These are phyloP conservation scores for Pangasius djambal DNA, from an alignment of 2,797 vertebrate species.

Conservation along the genomic window DNA sequence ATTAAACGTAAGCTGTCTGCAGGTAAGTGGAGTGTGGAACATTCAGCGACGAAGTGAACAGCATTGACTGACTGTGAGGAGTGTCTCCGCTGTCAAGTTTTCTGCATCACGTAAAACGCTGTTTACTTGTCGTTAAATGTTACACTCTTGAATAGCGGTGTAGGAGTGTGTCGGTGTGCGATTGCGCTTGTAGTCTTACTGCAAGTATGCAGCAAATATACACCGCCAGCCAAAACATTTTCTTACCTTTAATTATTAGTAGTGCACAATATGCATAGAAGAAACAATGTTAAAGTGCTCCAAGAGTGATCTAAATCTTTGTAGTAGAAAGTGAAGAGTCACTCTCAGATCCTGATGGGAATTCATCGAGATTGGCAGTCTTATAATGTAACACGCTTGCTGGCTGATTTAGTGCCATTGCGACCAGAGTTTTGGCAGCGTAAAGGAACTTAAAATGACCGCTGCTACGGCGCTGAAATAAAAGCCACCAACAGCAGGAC, in stretches of 20 bases:
- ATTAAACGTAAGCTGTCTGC: constrained; percentile 5
- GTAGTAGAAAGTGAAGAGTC: not conserved
- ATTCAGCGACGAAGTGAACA: constrained; percentile 27
- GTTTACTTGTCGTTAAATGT: not conserved
- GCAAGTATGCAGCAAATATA: not conserved
- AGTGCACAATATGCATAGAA: not conserved
- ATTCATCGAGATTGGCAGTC: not conserved
- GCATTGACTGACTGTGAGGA: not conserved
- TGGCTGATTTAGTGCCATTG: no score
- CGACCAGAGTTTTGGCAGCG: not conserved
- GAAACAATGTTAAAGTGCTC: not conserved
- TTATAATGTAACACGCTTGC: not conserved
- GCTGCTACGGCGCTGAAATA: not conserved
- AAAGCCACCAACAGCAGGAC: not conserved
- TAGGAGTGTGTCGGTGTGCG: not conserved
- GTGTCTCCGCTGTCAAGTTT: not conserved
- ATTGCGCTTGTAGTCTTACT: not conserved
- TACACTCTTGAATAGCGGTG: not conserved
- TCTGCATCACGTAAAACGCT: no score
- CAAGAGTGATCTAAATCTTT: not conserved
- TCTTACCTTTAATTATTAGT: not conserved
- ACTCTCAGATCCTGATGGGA: not conserved
- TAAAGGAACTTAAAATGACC: not conserved
- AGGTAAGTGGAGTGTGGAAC: constrained; percentile 52
- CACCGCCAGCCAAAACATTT: not conserved